Percentiles rank a stretch among this genome's conserved stretches.
Evolutionary conservation across 2,888 invertebrate genomes (phyloP).

Genomic region (Oscheius onirici): DNA sequence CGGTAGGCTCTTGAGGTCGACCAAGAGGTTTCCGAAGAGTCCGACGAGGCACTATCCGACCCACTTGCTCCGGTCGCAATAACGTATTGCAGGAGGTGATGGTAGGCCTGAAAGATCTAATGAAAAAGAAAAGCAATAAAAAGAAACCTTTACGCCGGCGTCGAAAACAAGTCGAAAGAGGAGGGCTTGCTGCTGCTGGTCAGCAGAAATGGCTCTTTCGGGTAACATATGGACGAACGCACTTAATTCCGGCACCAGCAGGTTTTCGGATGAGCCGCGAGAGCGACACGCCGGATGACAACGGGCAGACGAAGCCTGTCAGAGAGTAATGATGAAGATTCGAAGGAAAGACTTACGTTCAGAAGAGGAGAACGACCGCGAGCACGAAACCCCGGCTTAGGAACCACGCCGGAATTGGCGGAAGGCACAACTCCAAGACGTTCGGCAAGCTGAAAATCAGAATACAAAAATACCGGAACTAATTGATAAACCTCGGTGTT

Average conservation of each 20-base stretch:
- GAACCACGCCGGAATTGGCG: neutral
- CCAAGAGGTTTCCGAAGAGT: slow-evolving; percentile 15
- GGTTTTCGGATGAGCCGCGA: slow-evolving; percentile 10
- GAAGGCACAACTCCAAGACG: slow-evolving; percentile 23
- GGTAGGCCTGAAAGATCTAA: slow-evolving; percentile 19
- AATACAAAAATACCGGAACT: neutral
- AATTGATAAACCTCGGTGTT: slow-evolving; percentile 29
- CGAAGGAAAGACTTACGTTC: slow-evolving; percentile 1
- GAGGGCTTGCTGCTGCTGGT: slow-evolving; percentile 4
- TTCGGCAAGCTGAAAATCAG: slow-evolving; percentile 28
- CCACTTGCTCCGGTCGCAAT: slow-evolving; percentile 14
- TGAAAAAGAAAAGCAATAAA: neutral
- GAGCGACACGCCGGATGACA: slow-evolving; percentile 9
- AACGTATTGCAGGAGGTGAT: slow-evolving; percentile 31
- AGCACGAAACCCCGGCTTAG: slow-evolving; percentile 10
- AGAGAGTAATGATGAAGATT: neutral
- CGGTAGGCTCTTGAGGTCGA: neutral
- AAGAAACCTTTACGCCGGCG: slow-evolving; percentile 25
- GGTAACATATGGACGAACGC: slow-evolving; percentile 30
- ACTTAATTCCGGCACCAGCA: slow-evolving; percentile 11
- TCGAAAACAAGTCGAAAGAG: slow-evolving; percentile 21
- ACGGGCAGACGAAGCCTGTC: slow-evolving; percentile 2
- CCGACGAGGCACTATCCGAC: slow-evolving; percentile 10
- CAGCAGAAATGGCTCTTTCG: slow-evolving; percentile 3
- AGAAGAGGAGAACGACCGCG: slow-evolving; percentile 15